Evolutionary conservation across 2,888 invertebrate species (phyloP).

Genomic region (Adelognathus sp.): DNA sequence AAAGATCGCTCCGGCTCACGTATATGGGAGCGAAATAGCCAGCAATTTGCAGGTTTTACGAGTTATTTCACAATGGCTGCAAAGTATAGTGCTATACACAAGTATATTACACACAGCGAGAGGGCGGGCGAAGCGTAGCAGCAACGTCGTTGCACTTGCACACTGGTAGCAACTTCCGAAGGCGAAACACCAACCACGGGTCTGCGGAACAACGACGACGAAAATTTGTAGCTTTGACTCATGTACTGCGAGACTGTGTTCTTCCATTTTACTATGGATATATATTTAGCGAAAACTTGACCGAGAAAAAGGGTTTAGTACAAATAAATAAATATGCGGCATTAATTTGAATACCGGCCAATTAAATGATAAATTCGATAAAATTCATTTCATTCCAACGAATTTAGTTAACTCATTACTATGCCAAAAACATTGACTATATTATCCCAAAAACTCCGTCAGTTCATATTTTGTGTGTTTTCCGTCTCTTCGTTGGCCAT

Average conservation of each 20-base stretch:
- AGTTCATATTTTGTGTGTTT: too few species aligned
- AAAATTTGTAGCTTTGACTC: neutral
- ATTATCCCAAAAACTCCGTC: too few species aligned
- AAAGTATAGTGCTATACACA: slow-evolving; percentile 80
- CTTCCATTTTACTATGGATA: neutral
- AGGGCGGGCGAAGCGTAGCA: slow-evolving; percentile 54
- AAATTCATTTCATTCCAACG: too few species aligned
- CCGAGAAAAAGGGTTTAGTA: too few species aligned
- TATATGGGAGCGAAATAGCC: slow-evolving; percentile 78
- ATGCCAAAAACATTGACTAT: too few species aligned
- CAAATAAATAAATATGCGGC: too few species aligned
- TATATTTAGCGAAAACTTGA: neutral
- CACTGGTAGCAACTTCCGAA: slow-evolving; percentile 34
- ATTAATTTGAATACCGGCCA: too few species aligned
- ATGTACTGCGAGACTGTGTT: neutral
- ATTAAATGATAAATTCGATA: too few species aligned
- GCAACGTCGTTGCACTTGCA: slow-evolving; percentile 50
- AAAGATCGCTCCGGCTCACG: slow-evolving; percentile 52
- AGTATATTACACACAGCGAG: slow-evolving; percentile 62
- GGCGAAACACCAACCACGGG: neutral
- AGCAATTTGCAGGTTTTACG: slow-evolving; percentile 81
- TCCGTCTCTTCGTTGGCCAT: neutral
- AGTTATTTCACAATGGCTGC: slow-evolving; percentile 81
- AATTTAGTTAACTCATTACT: too few species aligned
- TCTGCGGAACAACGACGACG: neutral